A percentile compares a stretch with the other conserved stretches of the same genome.
Evolutionary conservation across 1,140 invertebrate species (phyloP).

Genomic region (Drosophila mayri): DNA sequence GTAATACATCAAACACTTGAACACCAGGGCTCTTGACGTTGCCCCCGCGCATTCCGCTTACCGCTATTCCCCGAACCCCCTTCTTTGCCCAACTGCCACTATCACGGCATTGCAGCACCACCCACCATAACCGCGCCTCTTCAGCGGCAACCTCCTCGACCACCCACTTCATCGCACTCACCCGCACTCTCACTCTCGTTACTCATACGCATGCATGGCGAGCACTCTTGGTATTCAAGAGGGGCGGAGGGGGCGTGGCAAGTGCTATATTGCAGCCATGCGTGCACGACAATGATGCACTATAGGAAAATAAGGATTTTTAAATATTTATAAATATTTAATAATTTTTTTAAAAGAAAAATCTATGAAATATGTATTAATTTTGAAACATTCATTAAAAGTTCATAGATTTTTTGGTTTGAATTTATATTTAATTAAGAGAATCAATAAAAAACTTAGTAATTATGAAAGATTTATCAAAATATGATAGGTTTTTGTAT

Average conservation of each 20-base stretch:
- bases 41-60: slow-evolving; percentile 3
- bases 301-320: not conserved
- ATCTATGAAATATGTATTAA: no score
- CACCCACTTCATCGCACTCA: slow-evolving; percentile 10
- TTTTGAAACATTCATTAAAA: not conserved
- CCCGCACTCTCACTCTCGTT: slow-evolving; percentile 56
- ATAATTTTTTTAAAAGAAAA: no score
- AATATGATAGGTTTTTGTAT: not conserved
- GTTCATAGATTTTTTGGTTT: not conserved
- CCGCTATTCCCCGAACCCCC: not conserved
- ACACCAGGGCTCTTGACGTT: slow-evolving; percentile 65
- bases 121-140: slow-evolving; percentile 19
- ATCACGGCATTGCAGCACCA: not conserved
- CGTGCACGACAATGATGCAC: slow-evolving; percentile 44
- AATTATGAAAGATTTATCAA: not conserved
- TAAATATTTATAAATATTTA: not conserved
- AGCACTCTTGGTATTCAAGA: slow-evolving; percentile 69
- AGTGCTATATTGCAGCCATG: slow-evolving; percentile 66
- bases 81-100: slow-evolving; percentile 19
- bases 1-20: slow-evolving; percentile 79
- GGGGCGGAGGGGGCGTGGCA: slow-evolving; percentile 41
- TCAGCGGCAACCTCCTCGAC: slow-evolving; percentile 4
- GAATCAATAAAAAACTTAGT: not conserved
- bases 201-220: slow-evolving; percentile 80
- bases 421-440: not conserved